phyloP scores from a whole-genome alignment of 2,113 vertebrate species.

The Thinocorus orbignyianus region DNA sequence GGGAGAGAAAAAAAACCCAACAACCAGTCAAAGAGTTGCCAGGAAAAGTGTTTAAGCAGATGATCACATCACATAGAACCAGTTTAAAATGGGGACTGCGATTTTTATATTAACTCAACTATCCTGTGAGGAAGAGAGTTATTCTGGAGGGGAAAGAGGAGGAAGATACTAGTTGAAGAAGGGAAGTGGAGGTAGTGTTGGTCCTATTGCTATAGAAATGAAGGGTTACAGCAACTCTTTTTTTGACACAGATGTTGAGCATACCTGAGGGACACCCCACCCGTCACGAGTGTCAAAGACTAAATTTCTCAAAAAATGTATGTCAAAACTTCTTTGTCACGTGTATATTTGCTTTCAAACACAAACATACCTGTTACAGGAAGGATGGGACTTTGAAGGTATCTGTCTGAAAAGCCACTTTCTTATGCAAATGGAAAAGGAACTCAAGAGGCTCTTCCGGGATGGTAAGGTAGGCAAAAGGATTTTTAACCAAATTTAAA shows the following conservation, averaged over 20 bases:
- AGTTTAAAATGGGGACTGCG: background rate
- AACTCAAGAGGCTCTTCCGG: background rate
- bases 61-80: background rate
- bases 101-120: background rate
- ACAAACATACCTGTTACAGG: background rate
- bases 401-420: background rate
- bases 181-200: background rate
- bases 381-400: background rate
- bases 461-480: background rate
- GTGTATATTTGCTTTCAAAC: background rate
- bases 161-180: background rate
- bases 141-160: background rate
- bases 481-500: background rate
- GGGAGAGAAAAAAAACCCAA: background rate
- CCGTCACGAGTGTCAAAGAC: background rate
- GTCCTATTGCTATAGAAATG: background rate
- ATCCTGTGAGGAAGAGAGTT: background rate
- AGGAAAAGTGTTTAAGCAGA: background rate
- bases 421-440: background rate
- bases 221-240: background rate
- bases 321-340: background rate
- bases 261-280: background rate
- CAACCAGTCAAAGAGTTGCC: background rate
- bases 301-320: background rate
- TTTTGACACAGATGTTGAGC: background rate